Evolutionary conservation across 2,113 vertebrate genomes (phyloP).

Genomic region (Talpa occidentalis): DNA sequence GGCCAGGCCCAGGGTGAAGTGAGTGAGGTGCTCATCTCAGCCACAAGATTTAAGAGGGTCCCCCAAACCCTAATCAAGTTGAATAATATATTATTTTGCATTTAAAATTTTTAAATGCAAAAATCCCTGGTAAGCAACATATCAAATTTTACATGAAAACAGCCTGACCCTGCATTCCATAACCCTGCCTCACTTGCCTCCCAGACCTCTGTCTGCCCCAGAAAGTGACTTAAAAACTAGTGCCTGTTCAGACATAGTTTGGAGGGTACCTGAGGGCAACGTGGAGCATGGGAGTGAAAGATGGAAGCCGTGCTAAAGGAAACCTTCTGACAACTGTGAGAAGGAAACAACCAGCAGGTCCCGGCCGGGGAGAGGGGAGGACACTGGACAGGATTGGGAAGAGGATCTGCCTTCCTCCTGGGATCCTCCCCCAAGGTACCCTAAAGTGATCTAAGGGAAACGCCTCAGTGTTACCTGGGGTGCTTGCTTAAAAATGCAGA

Average conservation of each 20-base stretch:
- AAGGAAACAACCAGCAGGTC: background rate
- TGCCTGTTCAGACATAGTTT: background rate
- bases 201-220: background rate
- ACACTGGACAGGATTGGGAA: background rate
- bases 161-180: background rate
- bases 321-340: background rate
- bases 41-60: background rate
- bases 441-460: background rate
- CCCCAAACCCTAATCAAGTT: background rate
- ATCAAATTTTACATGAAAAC: background rate
- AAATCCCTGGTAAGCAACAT: background rate
- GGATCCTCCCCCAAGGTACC: background rate
- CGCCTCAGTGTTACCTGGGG: background rate
- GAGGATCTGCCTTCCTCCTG: background rate
- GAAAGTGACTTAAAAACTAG: background rate
- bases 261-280: background rate
- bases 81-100: background rate
- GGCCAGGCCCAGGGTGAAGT: background rate
- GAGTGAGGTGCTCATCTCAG: background rate
- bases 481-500: background rate
- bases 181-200: background rate
- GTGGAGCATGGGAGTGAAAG: no score
- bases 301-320: background rate
- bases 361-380: background rate
- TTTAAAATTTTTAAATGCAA: slow-evolving; percentile 22